phyloP scores from a whole-genome alignment of 30 jellyfish, hydroid and myxozoan genomes.

The Aurelia sp. region DNA sequence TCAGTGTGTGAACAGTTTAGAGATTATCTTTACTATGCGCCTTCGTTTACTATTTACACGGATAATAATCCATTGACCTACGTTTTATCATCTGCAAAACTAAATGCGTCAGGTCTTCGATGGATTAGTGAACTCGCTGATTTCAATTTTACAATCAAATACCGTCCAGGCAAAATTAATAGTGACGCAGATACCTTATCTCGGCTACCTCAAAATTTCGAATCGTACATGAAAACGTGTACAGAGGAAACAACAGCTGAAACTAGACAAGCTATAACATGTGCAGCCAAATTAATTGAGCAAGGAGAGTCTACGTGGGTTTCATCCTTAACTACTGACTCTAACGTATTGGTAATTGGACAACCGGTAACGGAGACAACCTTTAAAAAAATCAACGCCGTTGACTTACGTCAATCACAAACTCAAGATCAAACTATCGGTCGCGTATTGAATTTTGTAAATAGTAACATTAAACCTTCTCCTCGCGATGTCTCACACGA shows the following conservation, averaged over 20 bases:
- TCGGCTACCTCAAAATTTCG: no score
- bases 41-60: slow-evolving; percentile 36
- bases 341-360: background rate
- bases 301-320: background rate
- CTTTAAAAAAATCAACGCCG: background rate
- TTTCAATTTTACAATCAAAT: background rate
- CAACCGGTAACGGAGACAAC: background rate
- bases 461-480: background rate
- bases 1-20: slow-evolving; percentile 62
- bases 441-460: slow-evolving; percentile 5
- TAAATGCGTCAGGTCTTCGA: slow-evolving; percentile 53
- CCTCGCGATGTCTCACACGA: slow-evolving; percentile 4
- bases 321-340: slow-evolving; percentile 2
- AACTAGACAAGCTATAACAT: slow-evolving; percentile 6
- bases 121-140: slow-evolving; percentile 58
- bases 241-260: slow-evolving; percentile 11
- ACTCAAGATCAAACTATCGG: background rate
- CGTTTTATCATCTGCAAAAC: slow-evolving; percentile 20
- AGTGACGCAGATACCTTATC: no score
- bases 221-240: no score
- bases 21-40: slow-evolving; percentile 55
- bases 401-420: background rate
- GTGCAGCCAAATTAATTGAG: background rate
- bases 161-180: no score
- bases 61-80: slow-evolving; percentile 49